These are phyloP conservation scores for Ctenosaura bakeri DNA, from an alignment of 2,797 vertebrate species.

Conservation along the genomic window DNA sequence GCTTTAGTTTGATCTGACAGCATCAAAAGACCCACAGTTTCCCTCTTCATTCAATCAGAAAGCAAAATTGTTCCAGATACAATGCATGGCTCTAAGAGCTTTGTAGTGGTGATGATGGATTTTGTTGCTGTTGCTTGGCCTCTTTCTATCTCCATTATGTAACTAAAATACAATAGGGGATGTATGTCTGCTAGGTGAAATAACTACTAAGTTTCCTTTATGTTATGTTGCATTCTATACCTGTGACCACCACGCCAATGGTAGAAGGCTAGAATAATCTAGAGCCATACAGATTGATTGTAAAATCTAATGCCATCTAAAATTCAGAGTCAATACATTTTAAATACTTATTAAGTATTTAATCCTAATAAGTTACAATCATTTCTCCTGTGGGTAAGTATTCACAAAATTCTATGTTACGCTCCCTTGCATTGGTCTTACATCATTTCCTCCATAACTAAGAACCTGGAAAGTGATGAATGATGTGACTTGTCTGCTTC, in stretches of 20 bases:
- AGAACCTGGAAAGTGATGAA: background rate
- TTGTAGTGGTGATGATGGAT: background rate
- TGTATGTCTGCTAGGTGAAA: background rate
- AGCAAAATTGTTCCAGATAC: too few relatives aligned
- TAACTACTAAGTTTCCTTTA: background rate
- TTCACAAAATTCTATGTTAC: background rate
- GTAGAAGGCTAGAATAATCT: too few relatives aligned
- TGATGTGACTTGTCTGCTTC: background rate
- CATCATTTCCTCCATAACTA: background rate
- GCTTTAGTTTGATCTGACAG: too few relatives aligned
- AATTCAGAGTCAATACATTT: background rate
- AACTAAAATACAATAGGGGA: too few relatives aligned
- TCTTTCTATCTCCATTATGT: too few relatives aligned
- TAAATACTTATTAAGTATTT: background rate
- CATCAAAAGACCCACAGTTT: too few relatives aligned
- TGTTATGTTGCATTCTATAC: background rate
- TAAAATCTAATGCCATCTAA: slow-evolving; percentile 31
- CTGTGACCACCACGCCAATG: background rate
- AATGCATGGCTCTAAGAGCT: background rate
- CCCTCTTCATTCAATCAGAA: too few relatives aligned
- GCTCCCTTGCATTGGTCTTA: background rate
- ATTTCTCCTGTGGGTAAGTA: too few relatives aligned
- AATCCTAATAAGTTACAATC: background rate
- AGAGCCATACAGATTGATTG: background rate
- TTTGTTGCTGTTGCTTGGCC: background rate